These are phyloP conservation scores for Himalopsyche tibetana DNA, from an alignment of 2,888 invertebrate genomes.

Conservation along the genomic window DNA sequence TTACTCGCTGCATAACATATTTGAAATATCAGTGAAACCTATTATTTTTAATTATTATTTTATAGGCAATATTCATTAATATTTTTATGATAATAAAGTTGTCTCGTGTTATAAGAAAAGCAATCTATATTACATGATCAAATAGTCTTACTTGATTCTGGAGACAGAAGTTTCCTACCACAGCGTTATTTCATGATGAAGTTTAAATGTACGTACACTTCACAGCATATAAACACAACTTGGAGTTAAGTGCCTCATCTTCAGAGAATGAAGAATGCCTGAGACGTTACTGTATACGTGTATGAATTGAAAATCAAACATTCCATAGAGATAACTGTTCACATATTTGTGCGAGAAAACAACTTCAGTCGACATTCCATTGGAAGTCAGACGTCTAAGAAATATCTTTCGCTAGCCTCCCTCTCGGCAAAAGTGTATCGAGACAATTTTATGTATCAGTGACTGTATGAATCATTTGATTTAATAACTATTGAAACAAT, in stretches of 20 bases:
- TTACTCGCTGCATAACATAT: no score
- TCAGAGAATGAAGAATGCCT: slow-evolving; percentile 22
- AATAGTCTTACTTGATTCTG: no score
- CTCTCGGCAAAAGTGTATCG: slow-evolving; percentile 31
- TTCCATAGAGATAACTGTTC: slow-evolving; percentile 33
- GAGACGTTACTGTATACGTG: slow-evolving; percentile 18
- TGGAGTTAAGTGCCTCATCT: slow-evolving; percentile 29
- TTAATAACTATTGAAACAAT: slow-evolving; percentile 53
- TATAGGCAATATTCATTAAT: no score
- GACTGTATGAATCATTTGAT: slow-evolving; percentile 56
- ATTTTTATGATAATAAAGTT: no score
- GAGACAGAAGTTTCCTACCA: no score
- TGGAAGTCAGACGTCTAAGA: slow-evolving; percentile 45
- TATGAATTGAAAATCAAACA: slow-evolving; percentile 42
- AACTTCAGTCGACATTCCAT: slow-evolving; percentile 45
- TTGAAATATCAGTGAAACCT: no score
- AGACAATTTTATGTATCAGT: slow-evolving; percentile 58
- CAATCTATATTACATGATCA: no score
- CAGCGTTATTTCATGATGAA: not conserved
- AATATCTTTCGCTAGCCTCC: slow-evolving; percentile 6
- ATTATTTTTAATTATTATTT: no score
- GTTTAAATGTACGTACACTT: not conserved
- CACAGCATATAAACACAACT: not conserved
- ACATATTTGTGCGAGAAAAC: slow-evolving; percentile 45
- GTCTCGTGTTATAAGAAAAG: no score